Evolutionary conservation across 1,140 invertebrate species (phyloP), one percentile per base, ranked within the genome.

Genomic region (Drosophila nasuta): DNA sequence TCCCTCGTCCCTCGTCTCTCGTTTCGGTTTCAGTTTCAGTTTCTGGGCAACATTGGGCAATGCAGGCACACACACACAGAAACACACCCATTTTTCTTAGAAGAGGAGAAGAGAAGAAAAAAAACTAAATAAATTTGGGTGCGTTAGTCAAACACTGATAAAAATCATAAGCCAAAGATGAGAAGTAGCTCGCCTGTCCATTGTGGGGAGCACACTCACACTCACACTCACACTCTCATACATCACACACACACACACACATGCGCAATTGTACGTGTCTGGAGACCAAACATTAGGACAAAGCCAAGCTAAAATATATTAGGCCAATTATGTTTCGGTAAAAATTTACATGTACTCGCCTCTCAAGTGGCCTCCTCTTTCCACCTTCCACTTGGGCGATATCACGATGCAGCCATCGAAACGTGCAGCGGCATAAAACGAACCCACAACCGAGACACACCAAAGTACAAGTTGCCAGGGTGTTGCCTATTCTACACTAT

Each of bases 141-240:
- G 83, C 83, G 83, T 87, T 87, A 64, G 82, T 81, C 79, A 82
- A 88, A 82, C 83, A 87, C 77, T 78, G 83, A 87, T 87, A 87
- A 77, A 88, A 88, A 86, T 86, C 82, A 70, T 74, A 82, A 82
- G 76, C 64, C 68, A 76, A 57, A 70, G 56, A 66, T 69, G 65
- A 56, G 65, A 54, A 65, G 65, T 48, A 58, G 49, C 49, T 62
- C 11, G n/a, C 2, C n/a, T 33, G 5, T 6, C 30, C 28, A 38
- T 33, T 20, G 41, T 4, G 57, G 8, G 20, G 33, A 17, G 3
- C 33, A 41, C 33, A 41, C 54, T 15, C 51, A 46, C 63, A 65
- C 54, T 15, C 51, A 46, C 63, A 65, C 17, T 20, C 20, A 25
- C 20, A 25, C 20, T 25, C 20, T 25, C 20, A 25, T 25, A 25